phyloP scores from a whole-genome alignment of 1,140 invertebrate species.

The Drosophila lini region DNA sequence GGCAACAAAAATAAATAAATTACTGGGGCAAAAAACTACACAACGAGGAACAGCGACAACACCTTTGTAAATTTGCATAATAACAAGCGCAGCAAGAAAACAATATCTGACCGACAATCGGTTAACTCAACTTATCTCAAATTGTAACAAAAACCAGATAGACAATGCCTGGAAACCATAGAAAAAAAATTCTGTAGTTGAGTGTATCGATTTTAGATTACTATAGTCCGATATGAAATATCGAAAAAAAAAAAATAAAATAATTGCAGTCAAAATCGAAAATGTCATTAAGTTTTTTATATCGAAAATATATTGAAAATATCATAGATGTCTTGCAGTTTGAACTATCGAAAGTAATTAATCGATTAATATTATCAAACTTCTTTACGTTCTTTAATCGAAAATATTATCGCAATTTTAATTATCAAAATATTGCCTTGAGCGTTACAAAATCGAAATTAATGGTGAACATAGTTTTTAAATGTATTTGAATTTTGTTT shows the following conservation, averaged over 20 bases:
- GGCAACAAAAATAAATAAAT: slow-evolving; percentile 10
- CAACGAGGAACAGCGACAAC: slow-evolving; percentile 25
- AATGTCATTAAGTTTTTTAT: not conserved
- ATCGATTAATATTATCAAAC: too few species aligned
- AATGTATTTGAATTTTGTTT: too few species aligned
- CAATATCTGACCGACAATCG: slow-evolving; percentile 68
- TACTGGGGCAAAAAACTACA: not conserved
- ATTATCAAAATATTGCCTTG: too few species aligned
- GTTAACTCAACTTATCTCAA: slow-evolving; percentile 58
- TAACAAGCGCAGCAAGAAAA: slow-evolving; percentile 48
- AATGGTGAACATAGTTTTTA: too few species aligned
- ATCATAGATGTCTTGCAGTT: too few species aligned
- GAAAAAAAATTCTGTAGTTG: not conserved
- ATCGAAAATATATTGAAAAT: too few species aligned
- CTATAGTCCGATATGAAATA: not conserved
- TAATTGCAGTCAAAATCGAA: not conserved
- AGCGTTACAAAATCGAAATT: too few species aligned
- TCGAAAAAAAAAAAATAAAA: not conserved
- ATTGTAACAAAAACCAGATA: slow-evolving; percentile 32
- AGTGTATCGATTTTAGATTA: not conserved
- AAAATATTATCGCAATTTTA: too few species aligned
- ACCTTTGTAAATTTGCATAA: slow-evolving; percentile 70
- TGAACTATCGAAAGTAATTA: too few species aligned
- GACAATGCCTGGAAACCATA: slow-evolving; percentile 28
- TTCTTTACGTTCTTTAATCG: too few species aligned